Evolutionary conservation across 2,888 invertebrate genomes (phyloP), one percentile per base, ranked within the genome.

Genomic region (Scaptomyza caliginosa): DNA sequence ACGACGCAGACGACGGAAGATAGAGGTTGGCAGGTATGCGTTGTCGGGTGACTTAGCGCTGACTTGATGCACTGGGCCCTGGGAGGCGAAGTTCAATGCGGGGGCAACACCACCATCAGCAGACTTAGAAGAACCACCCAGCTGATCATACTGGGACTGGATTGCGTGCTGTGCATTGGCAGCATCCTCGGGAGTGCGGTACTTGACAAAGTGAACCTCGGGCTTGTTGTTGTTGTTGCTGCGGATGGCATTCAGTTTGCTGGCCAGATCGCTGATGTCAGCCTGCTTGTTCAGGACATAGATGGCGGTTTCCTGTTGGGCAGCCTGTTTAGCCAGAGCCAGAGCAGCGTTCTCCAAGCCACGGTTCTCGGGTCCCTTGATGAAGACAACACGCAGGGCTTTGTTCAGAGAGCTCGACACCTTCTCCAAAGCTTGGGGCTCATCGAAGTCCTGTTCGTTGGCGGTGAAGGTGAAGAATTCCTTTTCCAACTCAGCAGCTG

Each of bases 131-230:
- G 60, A 11, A 19, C 89, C 89, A 30, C 84, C 86, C 63, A 89
- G 63, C 19, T 71, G 57, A 63, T 89, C 86, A 63, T 89, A 89
- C 63, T 89, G 89, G 0, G 51, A 48, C 67, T 90, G 89, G 40
- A 90, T 90, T 11, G 84, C 72, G 3, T 77, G 77, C 54, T 89
- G 89, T 4, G 90, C 90, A 16, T 83, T 83, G 54, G 73, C 69
- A 51, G 89, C 90, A 75, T 90, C 90, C 64, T 89, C 87, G 0
- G 82, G 75, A 1, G 89, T 90, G 43, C 88, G 89, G 70, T 90
- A 90, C 73, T 90, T 90, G 62, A 90, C 85, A 59, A 90, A 90
- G 72, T 88, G 88, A 6, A 90, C 90, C 59, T 89, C 90, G 55
- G 90, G 90, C 63, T 86, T 89, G 57, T 80, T 78, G 52, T 73